Conservation (phyloP, 2,888 invertebrate species). For the Macropis europaea region DNA sequence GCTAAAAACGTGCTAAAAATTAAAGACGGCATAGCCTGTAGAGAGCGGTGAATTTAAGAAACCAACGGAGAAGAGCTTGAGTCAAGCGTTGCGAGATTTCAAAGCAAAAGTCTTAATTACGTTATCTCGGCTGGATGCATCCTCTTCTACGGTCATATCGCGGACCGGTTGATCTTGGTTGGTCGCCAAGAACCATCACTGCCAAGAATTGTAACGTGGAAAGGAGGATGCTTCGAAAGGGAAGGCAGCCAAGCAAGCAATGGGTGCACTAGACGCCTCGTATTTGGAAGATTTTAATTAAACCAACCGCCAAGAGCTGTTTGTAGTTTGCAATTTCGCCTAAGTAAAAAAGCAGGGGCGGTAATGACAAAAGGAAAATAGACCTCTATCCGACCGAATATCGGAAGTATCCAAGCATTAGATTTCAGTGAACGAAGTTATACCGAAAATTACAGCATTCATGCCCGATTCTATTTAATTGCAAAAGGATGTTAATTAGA, state of each 20-base stretch:
- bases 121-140: constrained; percentile 71
- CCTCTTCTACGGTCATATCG: constrained; percentile 64
- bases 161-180: constrained; percentile 64
- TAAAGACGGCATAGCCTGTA: not conserved
- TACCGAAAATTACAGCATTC: too few relatives aligned
- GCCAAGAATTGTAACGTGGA: constrained; percentile 60
- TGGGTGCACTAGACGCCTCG: constrained; percentile 41
- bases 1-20: constrained; percentile 20
- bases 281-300: constrained; percentile 71
- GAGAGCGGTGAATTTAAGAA: constrained; percentile 19
- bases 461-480: too few relatives aligned
- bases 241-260: constrained; percentile 6
- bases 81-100: constrained; percentile 43
- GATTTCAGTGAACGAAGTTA: not conserved
- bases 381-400: constrained; percentile 2
- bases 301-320: constrained; percentile 65
- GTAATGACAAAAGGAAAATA: constrained; percentile 8
- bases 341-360: constrained; percentile 21
- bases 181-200: constrained; percentile 66
- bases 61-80: constrained; percentile 20
- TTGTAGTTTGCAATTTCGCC: constrained; percentile 61
- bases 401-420: constrained; percentile 1
- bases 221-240: constrained; percentile 37
- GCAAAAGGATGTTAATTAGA: too few relatives aligned
- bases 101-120: constrained; percentile 73